phyloP scores from a whole-genome alignment of 2,113 vertebrate species.

The Pandion haliaetus region DNA sequence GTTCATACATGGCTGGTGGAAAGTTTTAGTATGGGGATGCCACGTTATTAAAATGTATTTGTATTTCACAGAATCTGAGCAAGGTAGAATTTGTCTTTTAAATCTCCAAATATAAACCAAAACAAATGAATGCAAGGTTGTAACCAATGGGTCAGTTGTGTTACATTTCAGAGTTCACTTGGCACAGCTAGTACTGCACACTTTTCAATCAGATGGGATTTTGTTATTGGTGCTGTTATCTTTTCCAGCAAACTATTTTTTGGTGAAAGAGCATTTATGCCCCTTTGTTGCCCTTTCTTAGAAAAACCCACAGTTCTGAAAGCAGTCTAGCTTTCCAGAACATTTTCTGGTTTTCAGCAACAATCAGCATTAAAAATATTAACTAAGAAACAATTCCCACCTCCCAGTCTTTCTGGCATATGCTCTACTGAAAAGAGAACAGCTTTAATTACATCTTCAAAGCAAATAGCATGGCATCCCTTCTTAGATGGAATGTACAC shows the following conservation, averaged over 20 bases:
- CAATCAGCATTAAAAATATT: not conserved
- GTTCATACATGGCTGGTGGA: conserved; percentile 36
- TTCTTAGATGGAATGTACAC: conserved; percentile 39
- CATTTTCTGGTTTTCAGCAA: not conserved
- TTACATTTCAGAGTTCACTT: not conserved
- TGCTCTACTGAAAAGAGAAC: not conserved
- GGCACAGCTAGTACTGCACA: not conserved
- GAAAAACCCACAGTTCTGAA: not conserved
- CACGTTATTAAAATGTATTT: conserved; percentile 27
- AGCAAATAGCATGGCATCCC: conserved; percentile 43
- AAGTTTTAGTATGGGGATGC: conserved; percentile 26
- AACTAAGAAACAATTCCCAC: not conserved
- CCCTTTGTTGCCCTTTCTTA: not conserved
- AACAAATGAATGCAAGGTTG: not conserved
- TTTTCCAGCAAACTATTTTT: not conserved
- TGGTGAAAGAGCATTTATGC: not conserved
- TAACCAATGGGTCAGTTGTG: not conserved
- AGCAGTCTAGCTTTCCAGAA: not conserved
- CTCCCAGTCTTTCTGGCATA: not conserved
- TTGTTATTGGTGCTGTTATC: not conserved
- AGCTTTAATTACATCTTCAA: not conserved
- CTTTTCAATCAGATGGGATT: not conserved
- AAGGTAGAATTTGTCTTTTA: not conserved
- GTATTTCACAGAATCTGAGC: conserved; percentile 7
- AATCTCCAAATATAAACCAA: not conserved